Conservation (phyloP, 2,113 vertebrate genomes). For the Sphyrna mokarran region DNA sequence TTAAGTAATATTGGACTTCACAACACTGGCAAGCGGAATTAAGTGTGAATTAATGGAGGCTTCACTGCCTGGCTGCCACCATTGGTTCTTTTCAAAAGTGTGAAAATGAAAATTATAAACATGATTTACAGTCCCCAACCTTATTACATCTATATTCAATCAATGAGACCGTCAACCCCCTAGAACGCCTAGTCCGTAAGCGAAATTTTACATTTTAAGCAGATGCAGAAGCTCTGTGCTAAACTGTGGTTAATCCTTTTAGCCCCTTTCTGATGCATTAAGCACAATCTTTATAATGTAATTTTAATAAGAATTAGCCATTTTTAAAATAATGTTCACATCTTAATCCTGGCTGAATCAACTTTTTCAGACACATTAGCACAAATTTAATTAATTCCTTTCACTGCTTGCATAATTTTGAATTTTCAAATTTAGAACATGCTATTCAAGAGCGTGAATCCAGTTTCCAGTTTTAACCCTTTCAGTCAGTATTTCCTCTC, state of each 20-base stretch:
- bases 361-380: constrained; percentile 29
- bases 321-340: neutral
- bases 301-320: constrained; percentile 18
- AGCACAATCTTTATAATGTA: neutral
- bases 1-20: neutral
- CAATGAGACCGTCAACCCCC: neutral
- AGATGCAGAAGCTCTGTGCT: constrained; percentile 11
- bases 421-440: neutral
- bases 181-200: neutral
- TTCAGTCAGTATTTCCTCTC: neutral
- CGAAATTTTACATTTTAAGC: constrained; percentile 28
- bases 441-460: neutral
- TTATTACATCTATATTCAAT: constrained; percentile 4
- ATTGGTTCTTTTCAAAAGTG: constrained; percentile 9
- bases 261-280: constrained; percentile 16
- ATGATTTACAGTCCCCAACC: constrained; percentile 26
- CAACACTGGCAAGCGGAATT: neutral
- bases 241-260: neutral
- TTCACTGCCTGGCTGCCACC: neutral
- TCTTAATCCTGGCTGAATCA: constrained; percentile 18
- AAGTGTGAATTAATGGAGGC: constrained; percentile 20
- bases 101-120: constrained; percentile 20
- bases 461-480: neutral
- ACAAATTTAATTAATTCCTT: constrained; percentile 2
- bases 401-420: neutral